Evolutionary conservation across 2,888 invertebrate species (phyloP), one percentile per base, ranked within the genome.

Genomic region (Idaea straminata): DNA sequence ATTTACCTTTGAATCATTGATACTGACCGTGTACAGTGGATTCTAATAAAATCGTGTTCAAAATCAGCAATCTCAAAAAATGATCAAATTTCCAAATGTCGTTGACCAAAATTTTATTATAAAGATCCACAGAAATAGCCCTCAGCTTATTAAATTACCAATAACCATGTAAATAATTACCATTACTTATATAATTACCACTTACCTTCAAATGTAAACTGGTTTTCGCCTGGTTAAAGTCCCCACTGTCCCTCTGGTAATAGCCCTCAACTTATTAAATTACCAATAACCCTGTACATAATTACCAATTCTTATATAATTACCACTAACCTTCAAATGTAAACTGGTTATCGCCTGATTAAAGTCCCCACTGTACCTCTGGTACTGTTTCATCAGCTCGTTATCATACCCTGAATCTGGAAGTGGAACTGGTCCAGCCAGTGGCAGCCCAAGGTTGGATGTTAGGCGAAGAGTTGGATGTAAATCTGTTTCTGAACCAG

Each of bases 361-460:
- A 82, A 96, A 96, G 79, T 97, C 96, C 1, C 95, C 95, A 63
- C 96, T 96, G 82, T 95, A 96, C 72, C 94, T 84, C 72, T 91
- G 90, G 64, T 89, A 91, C 64, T 87, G 88, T 62, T 89, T 91
- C 85, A 93, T 89, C 35, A 91, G 78, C 59, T 91, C 89, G 59
- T 88, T 90, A 57, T 94, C 94, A 68, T 94, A 95, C 66, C 95
- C 96, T 70, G 95, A 93, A 59, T 95, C 93, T 57, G 95, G 94
- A 72, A 96, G 93, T 63, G 95, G 95, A 0, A 97, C 97, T 0
- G 96, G 96, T 0, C 97, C 97, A 10, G 97, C 96, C 0, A 97
- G 89, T 0, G 97, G 96, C 0, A 96, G 94, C 3, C 96, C 95
- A 34, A 89, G 82, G 68, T 91, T 92, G 0, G 91, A 87, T 0